A percentile compares a stretch with the other conserved stretches of the same genome.
Evolutionary conservation across 2,113 vertebrate species (phyloP).

Genomic region (Fukomys damarensis): DNA sequence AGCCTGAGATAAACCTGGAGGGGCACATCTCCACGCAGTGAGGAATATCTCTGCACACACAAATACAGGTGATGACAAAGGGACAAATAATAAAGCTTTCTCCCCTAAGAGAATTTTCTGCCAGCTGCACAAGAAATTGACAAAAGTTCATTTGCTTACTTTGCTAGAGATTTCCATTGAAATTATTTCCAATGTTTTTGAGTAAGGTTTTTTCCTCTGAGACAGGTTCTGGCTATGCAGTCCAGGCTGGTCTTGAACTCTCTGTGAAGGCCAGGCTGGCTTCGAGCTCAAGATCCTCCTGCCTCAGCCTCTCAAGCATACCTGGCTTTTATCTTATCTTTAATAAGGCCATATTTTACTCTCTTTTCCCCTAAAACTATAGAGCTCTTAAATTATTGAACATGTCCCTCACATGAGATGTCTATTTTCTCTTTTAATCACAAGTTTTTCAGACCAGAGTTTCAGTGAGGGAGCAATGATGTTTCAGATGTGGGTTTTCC

Average conservation of each 20-base stretch:
- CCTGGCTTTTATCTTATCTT: constrained; percentile 8
- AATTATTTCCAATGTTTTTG: constrained; percentile 44
- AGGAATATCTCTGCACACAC: not conserved
- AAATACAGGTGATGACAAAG: not conserved
- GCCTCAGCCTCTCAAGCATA: not conserved
- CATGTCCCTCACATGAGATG: not conserved
- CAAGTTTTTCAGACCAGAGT: constrained; percentile 1
- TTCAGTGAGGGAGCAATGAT: constrained; percentile 14
- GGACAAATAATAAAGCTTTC: constrained; percentile 8
- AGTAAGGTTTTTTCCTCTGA: not conserved
- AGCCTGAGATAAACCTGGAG: not conserved
- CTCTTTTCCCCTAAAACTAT: not conserved
- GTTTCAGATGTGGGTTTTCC: not conserved
- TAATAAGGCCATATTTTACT: constrained; percentile 28
- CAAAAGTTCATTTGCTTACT: not conserved
- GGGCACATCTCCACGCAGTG: not conserved
- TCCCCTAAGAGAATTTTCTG: not conserved
- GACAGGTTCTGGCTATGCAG: not conserved
- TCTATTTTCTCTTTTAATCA: constrained; percentile 15
- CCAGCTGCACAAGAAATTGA: not conserved
- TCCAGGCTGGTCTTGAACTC: not conserved
- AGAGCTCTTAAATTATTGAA: constrained; percentile 44
- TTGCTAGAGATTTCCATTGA: not conserved
- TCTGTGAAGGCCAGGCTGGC: not conserved
- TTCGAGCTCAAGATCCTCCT: not conserved